A percentile compares a stretch with the other conserved stretches of the same genome.
Conservation (phyloP, 1,140 invertebrate genomes). For the Hyphantria cunea region DNA sequence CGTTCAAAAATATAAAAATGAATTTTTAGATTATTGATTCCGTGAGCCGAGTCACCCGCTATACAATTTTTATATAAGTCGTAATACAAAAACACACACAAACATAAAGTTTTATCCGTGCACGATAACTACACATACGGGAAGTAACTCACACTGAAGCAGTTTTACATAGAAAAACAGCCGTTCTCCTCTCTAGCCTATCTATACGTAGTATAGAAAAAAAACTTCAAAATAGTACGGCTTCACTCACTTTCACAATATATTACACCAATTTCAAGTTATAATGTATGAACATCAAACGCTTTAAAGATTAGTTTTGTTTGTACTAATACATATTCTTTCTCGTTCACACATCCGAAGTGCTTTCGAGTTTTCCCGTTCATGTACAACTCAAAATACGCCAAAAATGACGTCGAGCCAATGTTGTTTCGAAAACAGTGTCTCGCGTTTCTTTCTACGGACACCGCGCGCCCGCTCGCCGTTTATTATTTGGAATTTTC, state of each 20-base stretch:
- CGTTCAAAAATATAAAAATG: conserved; percentile 67
- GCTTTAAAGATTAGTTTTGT: conserved; percentile 63
- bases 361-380: conserved; percentile 80
- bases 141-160: conserved; percentile 67
- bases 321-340: conserved; percentile 36
- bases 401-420: conserved; percentile 79
- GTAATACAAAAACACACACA: conserved; percentile 64
- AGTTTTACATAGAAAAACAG: conserved; percentile 75
- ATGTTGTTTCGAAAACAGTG: conserved; percentile 78
- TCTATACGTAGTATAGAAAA: conserved; percentile 68
- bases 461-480: conserved; percentile 61
- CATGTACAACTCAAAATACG: conserved; percentile 79
- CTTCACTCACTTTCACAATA: conserved; percentile 59
- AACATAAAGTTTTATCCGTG: conserved; percentile 51
- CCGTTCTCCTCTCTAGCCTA: conserved; percentile 68
- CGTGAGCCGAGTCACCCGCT: conserved; percentile 53
- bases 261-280: conserved; percentile 53
- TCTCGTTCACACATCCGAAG: conserved; percentile 72
- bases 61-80: conserved; percentile 68
- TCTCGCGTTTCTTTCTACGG: conserved; percentile 69
- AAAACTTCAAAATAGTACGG: conserved; percentile 80
- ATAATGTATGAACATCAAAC: conserved; percentile 48
- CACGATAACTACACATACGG: conserved; percentile 70
- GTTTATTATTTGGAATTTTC: conserved; percentile 76
- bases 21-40: conserved; percentile 78